Conservation (phyloP, 2,113 vertebrate species). For the Notarius quadriscutis region DNA sequence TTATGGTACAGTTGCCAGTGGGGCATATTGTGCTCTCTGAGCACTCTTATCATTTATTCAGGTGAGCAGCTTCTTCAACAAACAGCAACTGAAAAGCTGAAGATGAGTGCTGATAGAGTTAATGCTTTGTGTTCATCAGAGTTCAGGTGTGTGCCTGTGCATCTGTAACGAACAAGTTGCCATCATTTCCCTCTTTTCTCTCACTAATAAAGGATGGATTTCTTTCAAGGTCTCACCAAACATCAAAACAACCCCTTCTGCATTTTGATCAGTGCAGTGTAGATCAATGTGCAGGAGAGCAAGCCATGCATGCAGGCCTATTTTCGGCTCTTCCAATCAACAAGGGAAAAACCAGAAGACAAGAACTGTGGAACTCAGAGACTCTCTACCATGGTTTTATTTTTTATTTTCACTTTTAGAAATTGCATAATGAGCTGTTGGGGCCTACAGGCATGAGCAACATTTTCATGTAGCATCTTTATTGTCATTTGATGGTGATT, state of each 20-base stretch:
- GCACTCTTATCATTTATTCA: not conserved
- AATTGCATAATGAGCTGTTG: conserved; percentile 17
- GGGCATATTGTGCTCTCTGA: no score
- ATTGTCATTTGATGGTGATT: not conserved
- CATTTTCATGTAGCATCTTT: not conserved
- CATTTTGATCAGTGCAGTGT: conserved; percentile 64
- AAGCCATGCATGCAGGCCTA: conserved; percentile 50
- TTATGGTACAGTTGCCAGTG: no score
- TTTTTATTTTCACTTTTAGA: not conserved
- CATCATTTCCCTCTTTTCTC: conserved; percentile 51
- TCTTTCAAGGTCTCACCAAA: conserved; percentile 58
- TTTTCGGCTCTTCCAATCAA: conserved; percentile 58
- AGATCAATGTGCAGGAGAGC: conserved; percentile 60
- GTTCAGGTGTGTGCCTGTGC: not conserved
- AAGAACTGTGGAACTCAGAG: conserved; percentile 20
- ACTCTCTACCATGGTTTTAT: not conserved
- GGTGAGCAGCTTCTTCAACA: not conserved
- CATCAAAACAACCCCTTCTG: conserved; percentile 61
- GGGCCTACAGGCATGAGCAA: not conserved
- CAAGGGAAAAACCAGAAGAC: conserved; percentile 43
- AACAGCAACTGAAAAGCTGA: not conserved
- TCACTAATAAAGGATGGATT: conserved; percentile 59
- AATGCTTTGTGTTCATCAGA: conserved; percentile 1
- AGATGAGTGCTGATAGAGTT: not conserved
- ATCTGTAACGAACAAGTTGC: conserved; percentile 15